These are phyloP conservation scores for Machimus atricapillus DNA, from an alignment of 2,888 invertebrate genomes.

Conservation along the genomic window DNA sequence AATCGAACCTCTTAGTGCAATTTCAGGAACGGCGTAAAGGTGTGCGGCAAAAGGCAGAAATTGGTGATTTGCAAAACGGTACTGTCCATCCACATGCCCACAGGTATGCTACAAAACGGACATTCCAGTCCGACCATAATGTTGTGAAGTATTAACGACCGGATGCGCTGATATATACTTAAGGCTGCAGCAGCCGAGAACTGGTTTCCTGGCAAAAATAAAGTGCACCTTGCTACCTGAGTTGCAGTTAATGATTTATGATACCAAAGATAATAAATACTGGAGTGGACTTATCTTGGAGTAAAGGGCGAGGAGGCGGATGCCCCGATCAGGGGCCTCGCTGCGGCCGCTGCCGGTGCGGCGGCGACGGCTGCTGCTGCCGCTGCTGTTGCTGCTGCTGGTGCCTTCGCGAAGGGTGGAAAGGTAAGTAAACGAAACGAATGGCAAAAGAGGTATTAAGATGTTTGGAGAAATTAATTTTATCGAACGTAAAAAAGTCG, in stretches of 20 bases:
- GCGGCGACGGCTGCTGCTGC: not conserved
- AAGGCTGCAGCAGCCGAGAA: conserved; percentile 40
- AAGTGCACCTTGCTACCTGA: conserved; percentile 53
- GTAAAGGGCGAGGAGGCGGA: conserved; percentile 31
- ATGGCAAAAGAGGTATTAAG: conserved; percentile 44
- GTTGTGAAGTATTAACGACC: conserved; percentile 49
- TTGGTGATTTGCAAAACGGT: conserved; percentile 47
- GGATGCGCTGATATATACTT: conserved; percentile 49
- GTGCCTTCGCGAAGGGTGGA: conserved; percentile 2
- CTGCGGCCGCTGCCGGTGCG: not conserved
- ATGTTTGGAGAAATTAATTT: conserved; percentile 47
- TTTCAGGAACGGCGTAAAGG: conserved; percentile 1
- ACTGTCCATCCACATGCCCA: conserved; percentile 46
- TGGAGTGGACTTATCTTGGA: conserved; percentile 49
- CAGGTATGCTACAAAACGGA: conserved; percentile 41
- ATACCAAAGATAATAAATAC: conserved; percentile 53
- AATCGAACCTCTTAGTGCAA: conserved; percentile 36
- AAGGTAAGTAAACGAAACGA: conserved; percentile 37
- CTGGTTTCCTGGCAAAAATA: conserved; percentile 47
- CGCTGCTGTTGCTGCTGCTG: not conserved
- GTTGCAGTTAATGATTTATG: conserved; percentile 53
- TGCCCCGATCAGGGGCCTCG: not conserved
- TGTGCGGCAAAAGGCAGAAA: conserved; percentile 35
- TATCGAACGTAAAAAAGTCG: conserved; percentile 42
- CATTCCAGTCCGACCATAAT: conserved; percentile 46